Conservation (phyloP, 2,113 vertebrate genomes). For the Clarias batrachus region DNA sequence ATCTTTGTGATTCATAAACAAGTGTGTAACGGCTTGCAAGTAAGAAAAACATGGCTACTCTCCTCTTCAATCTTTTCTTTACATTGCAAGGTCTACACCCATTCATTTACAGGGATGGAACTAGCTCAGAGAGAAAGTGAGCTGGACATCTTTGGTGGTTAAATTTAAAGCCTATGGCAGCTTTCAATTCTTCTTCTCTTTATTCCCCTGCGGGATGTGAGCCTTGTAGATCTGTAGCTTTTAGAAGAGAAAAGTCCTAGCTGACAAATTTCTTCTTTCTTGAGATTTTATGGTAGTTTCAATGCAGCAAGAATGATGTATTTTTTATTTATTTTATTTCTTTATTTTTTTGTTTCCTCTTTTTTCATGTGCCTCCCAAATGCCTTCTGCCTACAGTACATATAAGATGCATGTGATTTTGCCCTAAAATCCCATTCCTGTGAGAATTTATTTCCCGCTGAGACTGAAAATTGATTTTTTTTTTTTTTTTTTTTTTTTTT, state of each 20-base stretch:
- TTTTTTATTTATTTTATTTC: neutral
- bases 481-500: neutral
- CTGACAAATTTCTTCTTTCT: neutral
- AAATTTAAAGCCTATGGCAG: neutral
- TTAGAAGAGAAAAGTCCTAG: neutral
- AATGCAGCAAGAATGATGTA: neutral
- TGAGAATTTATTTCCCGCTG: slow-evolving; percentile 22
- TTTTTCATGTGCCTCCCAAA: neutral
- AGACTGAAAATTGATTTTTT: slow-evolving; percentile 15
- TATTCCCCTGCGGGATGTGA: neutral
- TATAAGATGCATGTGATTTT: neutral
- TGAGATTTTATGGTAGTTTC: neutral
- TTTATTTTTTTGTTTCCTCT: no score
- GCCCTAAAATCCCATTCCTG: slow-evolving; percentile 3
- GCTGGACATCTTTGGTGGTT: neutral
- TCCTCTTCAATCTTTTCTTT: neutral
- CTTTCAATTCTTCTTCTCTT: neutral
- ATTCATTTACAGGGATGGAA: neutral
- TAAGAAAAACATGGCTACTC: neutral
- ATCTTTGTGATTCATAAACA: neutral
- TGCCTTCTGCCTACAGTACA: neutral
- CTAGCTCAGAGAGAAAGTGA: neutral
- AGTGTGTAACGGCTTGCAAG: slow-evolving; percentile 1
- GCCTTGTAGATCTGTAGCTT: neutral
- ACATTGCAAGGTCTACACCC: no score